phyloP scores from a whole-genome alignment of 2,113 vertebrate species.

The Pycnonotus jocosus region DNA sequence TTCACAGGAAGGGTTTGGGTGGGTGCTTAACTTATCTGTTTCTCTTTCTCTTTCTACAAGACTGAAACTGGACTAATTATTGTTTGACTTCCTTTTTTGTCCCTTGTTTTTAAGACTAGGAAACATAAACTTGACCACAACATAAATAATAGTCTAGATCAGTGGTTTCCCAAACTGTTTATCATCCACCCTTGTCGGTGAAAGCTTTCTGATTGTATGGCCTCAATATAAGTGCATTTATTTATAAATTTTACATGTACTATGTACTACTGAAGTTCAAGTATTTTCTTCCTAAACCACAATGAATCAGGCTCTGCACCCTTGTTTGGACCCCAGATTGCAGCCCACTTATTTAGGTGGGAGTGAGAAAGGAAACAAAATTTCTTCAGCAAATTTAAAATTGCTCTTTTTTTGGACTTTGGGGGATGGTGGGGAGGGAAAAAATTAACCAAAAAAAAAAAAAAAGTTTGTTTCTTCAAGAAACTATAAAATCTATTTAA shows the following conservation, averaged over 20 bases:
- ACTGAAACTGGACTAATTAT: background rate
- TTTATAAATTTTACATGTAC: background rate
- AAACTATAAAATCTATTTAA: background rate
- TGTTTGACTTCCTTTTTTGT: background rate
- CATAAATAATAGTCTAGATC: background rate
- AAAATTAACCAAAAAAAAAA: rapidly evolving
- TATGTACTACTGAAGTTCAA: background rate
- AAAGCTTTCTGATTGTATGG: background rate
- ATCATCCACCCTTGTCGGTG: background rate
- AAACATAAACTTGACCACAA: background rate
- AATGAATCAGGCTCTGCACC: background rate
- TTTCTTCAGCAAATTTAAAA: background rate
- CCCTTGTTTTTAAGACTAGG: background rate
- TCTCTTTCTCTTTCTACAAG: background rate
- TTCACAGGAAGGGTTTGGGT: background rate
- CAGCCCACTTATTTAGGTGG: background rate
- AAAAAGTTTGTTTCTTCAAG: background rate
- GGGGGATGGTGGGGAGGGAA: rapidly evolving
- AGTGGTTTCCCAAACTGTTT: background rate
- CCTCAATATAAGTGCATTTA: background rate
- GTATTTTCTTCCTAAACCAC: background rate
- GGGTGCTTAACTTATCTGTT: background rate
- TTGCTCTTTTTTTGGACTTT: background rate
- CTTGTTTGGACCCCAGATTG: background rate
- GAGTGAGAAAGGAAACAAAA: background rate